A percentile compares a stretch with the other conserved stretches of the same genome.
phyloP scores from a whole-genome alignment of 2,888 invertebrate species.

The Noctua fimbriata region DNA sequence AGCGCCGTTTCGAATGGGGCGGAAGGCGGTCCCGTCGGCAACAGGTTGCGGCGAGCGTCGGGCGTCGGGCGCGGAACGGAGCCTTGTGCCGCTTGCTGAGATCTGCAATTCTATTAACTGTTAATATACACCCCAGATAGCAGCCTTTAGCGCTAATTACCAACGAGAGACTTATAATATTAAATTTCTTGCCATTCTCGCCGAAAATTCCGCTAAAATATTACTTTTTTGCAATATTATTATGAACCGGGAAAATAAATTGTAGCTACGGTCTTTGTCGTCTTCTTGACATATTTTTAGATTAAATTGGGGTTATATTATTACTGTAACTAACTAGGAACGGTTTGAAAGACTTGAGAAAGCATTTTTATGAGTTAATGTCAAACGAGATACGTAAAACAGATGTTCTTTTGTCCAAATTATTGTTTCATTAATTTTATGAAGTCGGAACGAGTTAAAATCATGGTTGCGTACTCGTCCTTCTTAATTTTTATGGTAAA shows the following conservation, averaged over 20 bases:
- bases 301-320: conserved; percentile 15
- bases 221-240: conserved; percentile 70
- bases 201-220: conserved; percentile 75
- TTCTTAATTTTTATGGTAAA: not conserved
- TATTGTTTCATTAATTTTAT: not conserved
- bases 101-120: conserved; percentile 83
- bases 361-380: conserved; percentile 15
- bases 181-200: conserved; percentile 78
- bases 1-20: conserved; percentile 83
- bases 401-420: not conserved
- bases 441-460: not conserved
- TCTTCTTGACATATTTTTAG: conserved; percentile 30
- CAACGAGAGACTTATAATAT: conserved; percentile 79
- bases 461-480: too few species aligned
- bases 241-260: conserved; percentile 69
- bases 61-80: conserved; percentile 73
- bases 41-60: conserved; percentile 81
- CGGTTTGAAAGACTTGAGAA: not conserved
- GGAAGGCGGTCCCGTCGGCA: conserved; percentile 89
- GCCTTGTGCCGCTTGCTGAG: conserved; percentile 77
- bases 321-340: conserved; percentile 7
- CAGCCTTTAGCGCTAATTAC: conserved; percentile 82
- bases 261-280: conserved; percentile 38
- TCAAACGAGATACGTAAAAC: not conserved
- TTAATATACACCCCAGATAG: conserved; percentile 83